Percentiles rank a stretch among this genome's conserved stretches.
Evolutionary conservation across 2,113 vertebrate genomes (phyloP).

Genomic region (Polypterus bichir): DNA sequence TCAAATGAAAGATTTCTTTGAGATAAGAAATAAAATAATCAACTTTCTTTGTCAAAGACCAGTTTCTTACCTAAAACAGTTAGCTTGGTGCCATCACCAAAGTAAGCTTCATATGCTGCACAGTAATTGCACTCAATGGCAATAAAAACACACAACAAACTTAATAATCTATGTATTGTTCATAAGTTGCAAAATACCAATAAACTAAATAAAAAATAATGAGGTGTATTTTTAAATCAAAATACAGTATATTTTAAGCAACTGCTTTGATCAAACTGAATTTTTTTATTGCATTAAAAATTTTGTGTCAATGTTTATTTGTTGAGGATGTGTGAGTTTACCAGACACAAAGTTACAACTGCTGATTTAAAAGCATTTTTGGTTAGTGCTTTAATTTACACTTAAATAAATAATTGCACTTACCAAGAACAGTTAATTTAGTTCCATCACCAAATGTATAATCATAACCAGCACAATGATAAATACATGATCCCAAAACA

Average conservation of each 20-base stretch:
- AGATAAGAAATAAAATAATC: background rate
- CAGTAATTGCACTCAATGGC: slow-evolving; percentile 13
- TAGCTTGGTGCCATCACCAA: slow-evolving; percentile 32
- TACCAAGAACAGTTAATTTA: slow-evolving; percentile 13
- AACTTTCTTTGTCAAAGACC: background rate
- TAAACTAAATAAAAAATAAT: background rate
- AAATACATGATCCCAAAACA: background rate
- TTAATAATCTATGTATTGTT: background rate
- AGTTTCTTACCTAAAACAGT: slow-evolving; percentile 25
- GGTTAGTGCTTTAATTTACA: background rate
- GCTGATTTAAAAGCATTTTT: background rate
- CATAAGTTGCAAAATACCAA: no score
- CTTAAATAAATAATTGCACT: background rate
- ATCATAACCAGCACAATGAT: background rate
- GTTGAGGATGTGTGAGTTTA: background rate
- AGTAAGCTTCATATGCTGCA: slow-evolving; percentile 23
- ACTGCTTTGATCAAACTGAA: slow-evolving; percentile 20
- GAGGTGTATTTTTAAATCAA: background rate
- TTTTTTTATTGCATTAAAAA: slow-evolving; percentile 20
- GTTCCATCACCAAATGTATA: slow-evolving; percentile 21
- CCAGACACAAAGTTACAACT: background rate
- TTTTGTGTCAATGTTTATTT: slow-evolving; percentile 5
- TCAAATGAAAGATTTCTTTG: background rate
- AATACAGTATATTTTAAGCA: slow-evolving; percentile 23
- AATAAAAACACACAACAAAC: background rate